Conservation (phyloP, 2,113 vertebrate genomes). For the Typhlomys cinereus region DNA sequence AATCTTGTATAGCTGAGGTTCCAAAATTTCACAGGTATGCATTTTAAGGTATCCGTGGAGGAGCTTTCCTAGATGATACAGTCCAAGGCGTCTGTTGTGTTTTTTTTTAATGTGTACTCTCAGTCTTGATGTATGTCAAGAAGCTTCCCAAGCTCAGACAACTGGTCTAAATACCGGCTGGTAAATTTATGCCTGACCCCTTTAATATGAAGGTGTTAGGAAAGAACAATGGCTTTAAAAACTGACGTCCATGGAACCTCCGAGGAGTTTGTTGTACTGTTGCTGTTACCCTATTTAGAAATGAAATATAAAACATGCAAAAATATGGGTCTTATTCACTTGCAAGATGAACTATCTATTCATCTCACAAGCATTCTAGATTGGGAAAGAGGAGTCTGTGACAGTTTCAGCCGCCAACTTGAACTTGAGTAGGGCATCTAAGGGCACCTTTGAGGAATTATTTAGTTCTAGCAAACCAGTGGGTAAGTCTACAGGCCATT, state of each 20-base stretch:
- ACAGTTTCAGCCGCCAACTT: too few relatives aligned
- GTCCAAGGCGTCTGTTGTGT: neutral
- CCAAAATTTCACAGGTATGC: neutral
- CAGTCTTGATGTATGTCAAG: neutral
- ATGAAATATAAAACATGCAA: neutral
- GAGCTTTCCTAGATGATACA: neutral
- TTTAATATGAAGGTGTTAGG: neutral
- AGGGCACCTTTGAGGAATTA: too few relatives aligned
- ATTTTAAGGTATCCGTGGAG: neutral
- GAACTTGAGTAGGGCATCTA: too few relatives aligned
- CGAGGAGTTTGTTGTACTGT: neutral
- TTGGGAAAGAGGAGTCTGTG: neutral
- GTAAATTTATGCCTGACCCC: neutral
- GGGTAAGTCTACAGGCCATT: too few relatives aligned
- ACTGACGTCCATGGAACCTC: neutral
- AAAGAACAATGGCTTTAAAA: neutral
- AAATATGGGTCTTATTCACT: neutral
- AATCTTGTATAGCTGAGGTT: neutral
- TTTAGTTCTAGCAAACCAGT: too few relatives aligned
- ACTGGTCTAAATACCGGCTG: neutral
- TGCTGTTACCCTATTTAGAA: neutral
- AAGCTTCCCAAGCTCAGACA: neutral
- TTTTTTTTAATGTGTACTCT: neutral
- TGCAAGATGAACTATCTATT: neutral
- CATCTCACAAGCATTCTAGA: neutral